These are phyloP conservation scores for Leucoraja erinaceus DNA, from an alignment of 2,113 vertebrate genomes.

Conservation along the genomic window DNA sequence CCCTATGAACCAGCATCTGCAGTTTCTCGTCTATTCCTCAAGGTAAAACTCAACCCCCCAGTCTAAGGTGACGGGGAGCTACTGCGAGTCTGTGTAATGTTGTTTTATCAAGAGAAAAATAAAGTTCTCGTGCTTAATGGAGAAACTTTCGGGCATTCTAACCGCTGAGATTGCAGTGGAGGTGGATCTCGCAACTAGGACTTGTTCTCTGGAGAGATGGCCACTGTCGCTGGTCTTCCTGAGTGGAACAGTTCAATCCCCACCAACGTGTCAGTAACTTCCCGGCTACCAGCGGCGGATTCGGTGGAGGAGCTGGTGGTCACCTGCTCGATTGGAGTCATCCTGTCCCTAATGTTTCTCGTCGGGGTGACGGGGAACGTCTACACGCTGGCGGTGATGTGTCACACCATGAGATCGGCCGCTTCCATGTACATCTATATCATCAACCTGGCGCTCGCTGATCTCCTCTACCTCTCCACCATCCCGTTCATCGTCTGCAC, in stretches of 20 bases:
- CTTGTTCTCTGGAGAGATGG: not conserved
- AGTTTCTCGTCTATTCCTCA: no score
- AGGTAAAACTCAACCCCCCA: no score
- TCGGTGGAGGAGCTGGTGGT: conserved; percentile 63
- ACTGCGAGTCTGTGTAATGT: not conserved
- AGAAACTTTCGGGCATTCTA: not conserved
- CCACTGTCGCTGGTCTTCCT: not conserved
- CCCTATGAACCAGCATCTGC: no score
- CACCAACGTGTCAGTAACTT: not conserved
- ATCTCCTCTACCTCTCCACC: conserved; percentile 84
- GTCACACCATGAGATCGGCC: conserved; percentile 74
- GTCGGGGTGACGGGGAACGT: conserved; percentile 77
- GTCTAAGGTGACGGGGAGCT: no score
- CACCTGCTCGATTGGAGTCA: conserved; percentile 74
- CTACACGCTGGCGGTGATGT: conserved; percentile 85
- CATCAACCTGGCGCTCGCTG: conserved; percentile 80
- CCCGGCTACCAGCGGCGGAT: conserved; percentile 42
- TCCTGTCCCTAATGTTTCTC: conserved; percentile 75
- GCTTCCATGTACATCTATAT: conserved; percentile 85
- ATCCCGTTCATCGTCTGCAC: conserved; percentile 88
- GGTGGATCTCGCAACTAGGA: not conserved
- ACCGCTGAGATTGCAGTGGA: not conserved
- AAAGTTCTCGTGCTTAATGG: not conserved
- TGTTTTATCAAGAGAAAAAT: not conserved
- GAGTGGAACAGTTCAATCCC: not conserved